Evolutionary conservation across 2,888 invertebrate species (phyloP), one percentile per base, ranked within the genome.

Genomic region (Ormia ochracea): DNA sequence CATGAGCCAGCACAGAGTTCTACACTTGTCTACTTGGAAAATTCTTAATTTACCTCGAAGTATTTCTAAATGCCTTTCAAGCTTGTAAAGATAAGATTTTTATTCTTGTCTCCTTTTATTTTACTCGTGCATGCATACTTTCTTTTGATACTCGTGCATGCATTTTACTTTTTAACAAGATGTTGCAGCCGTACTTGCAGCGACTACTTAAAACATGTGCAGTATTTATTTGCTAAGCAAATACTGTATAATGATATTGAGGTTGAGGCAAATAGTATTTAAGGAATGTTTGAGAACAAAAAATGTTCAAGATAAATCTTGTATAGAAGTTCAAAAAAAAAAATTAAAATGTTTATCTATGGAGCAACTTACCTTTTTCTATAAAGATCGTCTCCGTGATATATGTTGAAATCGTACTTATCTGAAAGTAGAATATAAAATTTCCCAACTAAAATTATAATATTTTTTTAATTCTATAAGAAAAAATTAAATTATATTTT

Each of bases 191-290:
- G 33, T 58, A 66, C 54, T 75, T 5, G 14, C 33, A 9, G 19
- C 4, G 12, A n/a, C 50, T 36, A 48, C 68, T 45, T 56, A 48
- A 48, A 63, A 19, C 9, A 31, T 21, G n/a, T n/a, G 48, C 63
- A 61, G 19, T 9, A 70, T 76, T 61, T 69, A 45, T 86, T 86
- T 86, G 86, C 87, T 84, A 75, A 84, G 83, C 84, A 86, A 86
- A 87, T 87, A 87, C 84, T 61, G 84, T 82, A 56, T 33, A 45
- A 33, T 54, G 56, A 45, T 45, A 50, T 66, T 74, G 50, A 74
- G 74, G 50, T 66, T 56, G 61, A 43, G 43, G 61, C 5, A 12
- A 48, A 21, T 38, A 43, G 41, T 68, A 61, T 28, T 66, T 10
- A 54, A 63, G 63, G 52, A 68, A 76, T 66, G 41, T 48, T 52